Base-by-base conservation (phyloP, 2,113 vertebrate genomes). In the Limanda limanda region DNA sequence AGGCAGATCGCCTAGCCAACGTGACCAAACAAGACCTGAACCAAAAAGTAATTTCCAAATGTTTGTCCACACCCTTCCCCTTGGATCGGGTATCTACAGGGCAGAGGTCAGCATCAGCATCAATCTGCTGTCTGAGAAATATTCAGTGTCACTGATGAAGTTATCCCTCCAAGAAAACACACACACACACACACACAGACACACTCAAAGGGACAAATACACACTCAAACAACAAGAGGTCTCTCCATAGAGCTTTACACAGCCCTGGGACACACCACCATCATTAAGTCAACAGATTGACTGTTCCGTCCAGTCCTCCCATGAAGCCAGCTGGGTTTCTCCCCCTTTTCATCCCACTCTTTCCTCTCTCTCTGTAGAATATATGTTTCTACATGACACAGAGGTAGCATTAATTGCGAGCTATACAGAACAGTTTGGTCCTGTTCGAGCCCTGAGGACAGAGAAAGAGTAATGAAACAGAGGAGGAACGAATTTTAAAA, bases 191-290 rank as follows among this genome's bases (percentile, higher is more conserved):
- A 71, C 55, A 70, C n/a, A 54, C 15, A 31, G 18, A 31, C 31
- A 60, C 27, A 27, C 56, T 23, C 27, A 24, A 0, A 68, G 23
- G 25, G 1, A 31, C 31, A 31, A 62, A 54, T 17, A 52, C 17
- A 71, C 35, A 37, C 15, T 57, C 20, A 56, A 68, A 64, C 59
- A 61, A 76, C 37, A 37, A 12, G 14, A 77, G 15, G 31, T 31
- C 31, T 18, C 12, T n/a, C n/a, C 35, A 51, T 0, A 21, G 71
- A 31, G 27, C 47, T 76, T 35, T 15, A 51, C 54, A 71, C 47
- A 73, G 21, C 48, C n/a, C 69, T 71, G 42, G 64, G 70, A 72
- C 69, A 85, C 74, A 86, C 67, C 77, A 76, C 63, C 65, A 61
- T 76, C 61, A 83, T 80, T 82, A 87, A 62, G 64, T 59, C 54